phyloP scores from a whole-genome alignment of 1,140 invertebrate species.

The Acyrthosiphon pisum region DNA sequence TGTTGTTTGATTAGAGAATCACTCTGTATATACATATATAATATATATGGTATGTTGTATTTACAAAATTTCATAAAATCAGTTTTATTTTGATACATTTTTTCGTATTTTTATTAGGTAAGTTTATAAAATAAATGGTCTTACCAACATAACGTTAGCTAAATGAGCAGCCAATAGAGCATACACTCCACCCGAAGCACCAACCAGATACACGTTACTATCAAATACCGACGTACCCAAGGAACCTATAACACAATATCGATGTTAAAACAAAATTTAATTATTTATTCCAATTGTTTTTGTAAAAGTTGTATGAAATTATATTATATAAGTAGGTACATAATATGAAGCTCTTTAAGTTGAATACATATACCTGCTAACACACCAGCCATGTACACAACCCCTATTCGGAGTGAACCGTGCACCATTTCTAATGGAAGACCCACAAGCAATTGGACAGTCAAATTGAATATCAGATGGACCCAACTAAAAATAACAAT shows the following conservation, averaged over 20 bases:
- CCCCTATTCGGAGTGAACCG: conserved; percentile 84
- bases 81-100: neutral
- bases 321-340: neutral
- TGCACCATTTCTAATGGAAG: conserved; percentile 97
- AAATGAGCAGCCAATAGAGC: conserved; percentile 92
- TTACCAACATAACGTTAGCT: conserved; percentile 86
- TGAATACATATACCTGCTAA: conserved; percentile 73
- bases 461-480: conserved; percentile 92
- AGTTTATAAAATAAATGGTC: neutral
- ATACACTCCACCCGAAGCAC: conserved; percentile 93
- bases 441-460: conserved; percentile 89
- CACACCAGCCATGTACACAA: conserved; percentile 93
- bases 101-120: neutral
- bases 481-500: conserved; percentile 78
- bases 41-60: neutral
- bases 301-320: neutral
- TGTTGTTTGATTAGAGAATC: too few species aligned
- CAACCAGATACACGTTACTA: conserved; percentile 90
- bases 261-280: neutral
- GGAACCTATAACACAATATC: conserved; percentile 69
- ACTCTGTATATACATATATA: too few species aligned
- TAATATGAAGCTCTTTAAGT: conserved; percentile 13
- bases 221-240: conserved; percentile 94
- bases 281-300: neutral
- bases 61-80: neutral